phyloP scores from a whole-genome alignment of 2,888 invertebrate genomes.

The Acanthopleura granulata region DNA sequence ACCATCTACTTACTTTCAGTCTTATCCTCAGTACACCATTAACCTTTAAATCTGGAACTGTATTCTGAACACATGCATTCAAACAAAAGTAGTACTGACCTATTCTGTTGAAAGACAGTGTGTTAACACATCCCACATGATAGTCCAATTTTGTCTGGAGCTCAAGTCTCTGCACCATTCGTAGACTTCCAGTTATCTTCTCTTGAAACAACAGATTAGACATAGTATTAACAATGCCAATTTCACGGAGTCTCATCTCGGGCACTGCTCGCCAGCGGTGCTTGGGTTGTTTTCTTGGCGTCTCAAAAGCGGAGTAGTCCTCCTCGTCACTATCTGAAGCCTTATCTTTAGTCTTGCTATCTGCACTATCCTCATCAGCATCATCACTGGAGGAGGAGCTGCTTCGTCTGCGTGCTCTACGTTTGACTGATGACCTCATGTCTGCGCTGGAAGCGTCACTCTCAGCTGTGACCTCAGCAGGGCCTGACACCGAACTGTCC shows the following conservation, averaged over 20 bases:
- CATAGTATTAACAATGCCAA: slow-evolving; percentile 71
- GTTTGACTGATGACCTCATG: not conserved
- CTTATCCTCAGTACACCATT: too few species aligned
- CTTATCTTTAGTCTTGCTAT: slow-evolving; percentile 11
- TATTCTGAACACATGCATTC: not conserved
- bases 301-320: slow-evolving; percentile 19
- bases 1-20: too few species aligned
- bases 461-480: not conserved
- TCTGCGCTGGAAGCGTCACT: not conserved
- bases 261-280: slow-evolving; percentile 79
- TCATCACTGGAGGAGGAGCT: slow-evolving; percentile 36
- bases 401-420: slow-evolving; percentile 22
- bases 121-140: slow-evolving; percentile 93
- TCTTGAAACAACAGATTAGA: slow-evolving; percentile 76
- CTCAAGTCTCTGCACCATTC: slow-evolving; percentile 85
- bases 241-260: slow-evolving; percentile 74
- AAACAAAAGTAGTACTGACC: slow-evolving; percentile 62
- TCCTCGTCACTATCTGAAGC: slow-evolving; percentile 31
- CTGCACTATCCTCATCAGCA: slow-evolving; percentile 28
- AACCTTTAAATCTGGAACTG: not conserved
- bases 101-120: slow-evolving; percentile 87
- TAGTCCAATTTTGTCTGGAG: slow-evolving; percentile 81
- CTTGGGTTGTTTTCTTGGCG: slow-evolving; percentile 40
- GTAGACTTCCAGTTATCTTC: slow-evolving; percentile 84
- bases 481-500: slow-evolving; percentile 20